Percentiles rank a stretch among this genome's conserved stretches.
These are phyloP conservation scores for Simalia tracyae DNA, from an alignment of 2,797 vertebrate species.

Conservation along the genomic window DNA sequence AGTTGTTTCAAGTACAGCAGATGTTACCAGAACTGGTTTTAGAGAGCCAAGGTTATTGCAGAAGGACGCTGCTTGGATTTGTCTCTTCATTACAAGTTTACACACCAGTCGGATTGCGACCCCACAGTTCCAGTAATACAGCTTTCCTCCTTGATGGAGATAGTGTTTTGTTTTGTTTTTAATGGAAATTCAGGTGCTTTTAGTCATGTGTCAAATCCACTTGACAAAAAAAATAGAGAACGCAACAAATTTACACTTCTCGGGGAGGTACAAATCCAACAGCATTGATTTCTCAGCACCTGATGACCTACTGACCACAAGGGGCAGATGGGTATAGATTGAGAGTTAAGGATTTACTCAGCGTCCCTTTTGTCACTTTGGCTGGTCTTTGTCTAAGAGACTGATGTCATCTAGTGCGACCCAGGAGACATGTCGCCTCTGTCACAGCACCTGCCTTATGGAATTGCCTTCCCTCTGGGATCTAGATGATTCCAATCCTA, in stretches of 20 bases:
- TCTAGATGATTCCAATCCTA: no score
- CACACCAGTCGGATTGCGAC: neutral
- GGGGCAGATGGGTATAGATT: no score
- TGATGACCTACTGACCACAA: no score
- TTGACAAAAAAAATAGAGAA: neutral
- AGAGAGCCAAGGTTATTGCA: neutral
- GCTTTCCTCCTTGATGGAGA: neutral
- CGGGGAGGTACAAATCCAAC: no score
- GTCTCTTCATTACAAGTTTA: neutral
- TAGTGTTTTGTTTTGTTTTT: neutral
- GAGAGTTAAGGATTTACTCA: no score
- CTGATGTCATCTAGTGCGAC: no score
- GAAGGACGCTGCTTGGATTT: neutral
- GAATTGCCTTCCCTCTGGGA: no score
- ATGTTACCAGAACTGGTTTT: neutral
- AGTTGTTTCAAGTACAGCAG: neutral
- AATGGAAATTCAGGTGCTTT: neutral
- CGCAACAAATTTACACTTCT: neutral
- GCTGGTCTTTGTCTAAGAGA: no score
- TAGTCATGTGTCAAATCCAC: neutral
- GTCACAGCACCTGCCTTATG: no score
- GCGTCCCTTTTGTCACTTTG: no score
- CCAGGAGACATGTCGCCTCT: no score
- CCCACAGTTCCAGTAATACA: slow-evolving; percentile 17
- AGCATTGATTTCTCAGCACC: no score